Conservation (phyloP, 2,113 vertebrate genomes). For the Chinchilla lanigera region DNA sequence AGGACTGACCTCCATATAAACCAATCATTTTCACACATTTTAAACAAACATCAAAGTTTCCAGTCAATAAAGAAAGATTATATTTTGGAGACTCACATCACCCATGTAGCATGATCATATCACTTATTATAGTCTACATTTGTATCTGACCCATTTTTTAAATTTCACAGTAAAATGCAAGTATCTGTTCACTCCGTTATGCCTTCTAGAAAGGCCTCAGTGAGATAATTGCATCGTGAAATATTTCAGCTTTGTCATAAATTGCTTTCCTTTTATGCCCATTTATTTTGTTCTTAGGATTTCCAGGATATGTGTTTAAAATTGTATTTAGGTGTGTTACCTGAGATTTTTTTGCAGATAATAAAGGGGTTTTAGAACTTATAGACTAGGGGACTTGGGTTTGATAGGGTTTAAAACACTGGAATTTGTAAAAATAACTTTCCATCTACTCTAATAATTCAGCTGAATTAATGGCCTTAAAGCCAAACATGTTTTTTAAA, state of each 20-base stretch:
- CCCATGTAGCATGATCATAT: not conserved
- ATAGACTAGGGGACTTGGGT: not conserved
- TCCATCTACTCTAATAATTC: not conserved
- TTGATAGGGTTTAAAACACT: not conserved
- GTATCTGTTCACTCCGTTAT: not conserved
- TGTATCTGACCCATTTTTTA: not conserved
- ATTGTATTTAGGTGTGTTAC: not conserved
- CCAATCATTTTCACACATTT: not conserved
- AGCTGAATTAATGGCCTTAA: not conserved
- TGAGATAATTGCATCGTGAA: not conserved
- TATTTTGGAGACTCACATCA: not conserved
- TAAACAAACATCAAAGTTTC: not conserved
- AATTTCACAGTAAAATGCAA: not conserved
- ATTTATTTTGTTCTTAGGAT: not conserved
- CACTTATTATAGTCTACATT: not conserved
- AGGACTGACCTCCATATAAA: not conserved
- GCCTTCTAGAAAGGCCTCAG: not conserved
- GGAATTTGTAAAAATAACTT: not conserved
- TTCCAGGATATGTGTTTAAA: slow-evolving; percentile 15
- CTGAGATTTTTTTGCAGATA: slow-evolving; percentile 3
- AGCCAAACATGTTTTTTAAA: not conserved
- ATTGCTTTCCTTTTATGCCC: slow-evolving; percentile 37
- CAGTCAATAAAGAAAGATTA: not conserved
- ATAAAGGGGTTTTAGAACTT: not conserved
- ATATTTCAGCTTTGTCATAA: slow-evolving; percentile 13